Evolutionary conservation across 2,113 vertebrate species (phyloP).

Genomic region (Sterrhoptilus dennistouni): DNA sequence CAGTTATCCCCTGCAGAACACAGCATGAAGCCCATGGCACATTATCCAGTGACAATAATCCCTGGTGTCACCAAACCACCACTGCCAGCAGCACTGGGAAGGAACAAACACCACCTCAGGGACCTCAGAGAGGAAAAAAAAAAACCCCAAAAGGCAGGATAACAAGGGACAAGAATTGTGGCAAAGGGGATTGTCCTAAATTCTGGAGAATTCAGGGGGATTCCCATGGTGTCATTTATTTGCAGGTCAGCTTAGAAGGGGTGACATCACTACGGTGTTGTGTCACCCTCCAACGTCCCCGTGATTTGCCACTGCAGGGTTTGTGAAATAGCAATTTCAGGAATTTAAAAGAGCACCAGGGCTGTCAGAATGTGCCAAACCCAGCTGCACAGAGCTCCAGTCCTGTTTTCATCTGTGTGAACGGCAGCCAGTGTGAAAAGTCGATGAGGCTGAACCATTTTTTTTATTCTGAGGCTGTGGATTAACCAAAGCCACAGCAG

Average conservation of each 20-base stretch:
- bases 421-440: background rate
- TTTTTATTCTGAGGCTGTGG: background rate
- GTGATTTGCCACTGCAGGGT: background rate
- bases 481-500: background rate
- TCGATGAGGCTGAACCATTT: background rate
- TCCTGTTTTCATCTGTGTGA: background rate
- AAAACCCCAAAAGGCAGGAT: background rate
- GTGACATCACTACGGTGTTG: background rate
- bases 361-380: background rate
- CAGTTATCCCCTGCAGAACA: background rate
- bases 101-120: background rate
- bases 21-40: background rate
- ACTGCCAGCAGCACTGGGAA: background rate
- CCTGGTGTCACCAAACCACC: background rate
- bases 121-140: background rate
- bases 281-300: background rate
- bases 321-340: slow-evolving; percentile 33
- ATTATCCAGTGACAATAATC: rapidly evolving
- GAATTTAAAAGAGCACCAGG: background rate
- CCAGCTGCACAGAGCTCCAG: background rate
- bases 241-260: background rate
- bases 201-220: slow-evolving; percentile 30
- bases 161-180: background rate
- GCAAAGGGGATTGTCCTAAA: background rate
- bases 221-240: background rate